Conservation (phyloP, 1,140 invertebrate genomes). For the Bombus breviceps region DNA sequence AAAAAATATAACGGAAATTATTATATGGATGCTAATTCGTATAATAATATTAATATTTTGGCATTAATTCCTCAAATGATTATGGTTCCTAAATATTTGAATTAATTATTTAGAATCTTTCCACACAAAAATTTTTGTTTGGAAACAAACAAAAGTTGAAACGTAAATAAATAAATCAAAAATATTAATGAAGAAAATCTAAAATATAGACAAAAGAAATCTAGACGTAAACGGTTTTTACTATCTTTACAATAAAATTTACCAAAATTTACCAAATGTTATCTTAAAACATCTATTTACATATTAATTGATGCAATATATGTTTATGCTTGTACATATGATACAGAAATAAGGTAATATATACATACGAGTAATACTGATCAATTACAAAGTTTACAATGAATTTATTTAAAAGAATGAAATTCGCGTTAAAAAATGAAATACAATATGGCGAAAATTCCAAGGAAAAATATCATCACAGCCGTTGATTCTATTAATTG, state of each 20-base stretch:
- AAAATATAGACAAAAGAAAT: background rate
- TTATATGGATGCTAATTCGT: background rate
- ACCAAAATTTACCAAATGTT: background rate
- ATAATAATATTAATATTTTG: background rate
- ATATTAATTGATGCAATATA: background rate
- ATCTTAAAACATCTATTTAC: background rate
- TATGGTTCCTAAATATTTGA: background rate
- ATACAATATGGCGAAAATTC: slow-evolving; percentile 27
- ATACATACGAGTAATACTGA: slow-evolving; percentile 33
- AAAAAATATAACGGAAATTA: background rate
- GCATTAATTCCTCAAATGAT: background rate
- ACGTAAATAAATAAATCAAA: background rate
- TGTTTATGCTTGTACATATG: background rate
- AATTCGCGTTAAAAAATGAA: slow-evolving; percentile 2
- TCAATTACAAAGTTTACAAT: slow-evolving; percentile 28
- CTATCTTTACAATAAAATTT: background rate
- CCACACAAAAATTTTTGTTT: too few relatives aligned
- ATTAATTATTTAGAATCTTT: too few relatives aligned
- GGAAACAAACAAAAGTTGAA: background rate
- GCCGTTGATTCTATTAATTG: slow-evolving; percentile 34
- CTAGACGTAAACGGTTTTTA: background rate
- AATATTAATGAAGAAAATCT: background rate
- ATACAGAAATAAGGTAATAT: background rate
- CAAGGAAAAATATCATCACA: slow-evolving; percentile 41
- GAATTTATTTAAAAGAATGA: slow-evolving; percentile 41